phyloP scores from a whole-genome alignment of 2,888 invertebrate species.

The Pristionchus japonicus region DNA sequence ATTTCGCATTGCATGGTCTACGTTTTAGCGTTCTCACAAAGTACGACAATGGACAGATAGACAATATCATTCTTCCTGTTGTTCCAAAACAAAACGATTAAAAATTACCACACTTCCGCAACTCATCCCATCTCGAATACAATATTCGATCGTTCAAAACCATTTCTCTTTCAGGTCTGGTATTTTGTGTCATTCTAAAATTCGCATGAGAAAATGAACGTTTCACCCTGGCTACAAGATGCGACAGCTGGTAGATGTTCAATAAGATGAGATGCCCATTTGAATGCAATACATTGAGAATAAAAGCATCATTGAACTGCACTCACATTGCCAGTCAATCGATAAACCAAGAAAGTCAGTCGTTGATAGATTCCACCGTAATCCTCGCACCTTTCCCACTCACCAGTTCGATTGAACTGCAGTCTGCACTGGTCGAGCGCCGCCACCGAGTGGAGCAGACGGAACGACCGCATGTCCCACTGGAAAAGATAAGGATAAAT shows the following conservation, averaged over 20 bases:
- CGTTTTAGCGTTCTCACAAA: not conserved
- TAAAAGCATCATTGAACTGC: too few species aligned
- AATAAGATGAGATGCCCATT: not conserved
- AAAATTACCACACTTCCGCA: too few species aligned
- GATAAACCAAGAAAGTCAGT: too few species aligned
- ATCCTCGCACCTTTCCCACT: conserved; percentile 78
- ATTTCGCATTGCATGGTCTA: too few species aligned
- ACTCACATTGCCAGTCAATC: too few species aligned
- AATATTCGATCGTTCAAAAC: not conserved
- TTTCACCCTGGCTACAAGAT: not conserved
- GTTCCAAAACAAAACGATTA: too few species aligned
- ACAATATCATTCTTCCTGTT: not conserved
- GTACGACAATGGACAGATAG: not conserved
- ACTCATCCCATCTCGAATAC: too few species aligned
- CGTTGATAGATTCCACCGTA: too few species aligned
- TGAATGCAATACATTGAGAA: too few species aligned
- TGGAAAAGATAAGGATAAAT: conserved; percentile 75
- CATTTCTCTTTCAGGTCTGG: too few species aligned
- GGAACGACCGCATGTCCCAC: conserved; percentile 96
- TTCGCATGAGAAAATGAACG: not conserved
- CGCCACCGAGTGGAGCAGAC: conserved; percentile 92
- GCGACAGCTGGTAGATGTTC: not conserved
- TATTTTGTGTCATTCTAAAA: not conserved
- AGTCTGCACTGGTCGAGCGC: conserved; percentile 91
- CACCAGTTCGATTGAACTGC: conserved; percentile 89